Percentiles rank a stretch among this genome's conserved stretches.
Conservation (phyloP, 2,888 invertebrate species). For the Brachyopa scutellaris region DNA sequence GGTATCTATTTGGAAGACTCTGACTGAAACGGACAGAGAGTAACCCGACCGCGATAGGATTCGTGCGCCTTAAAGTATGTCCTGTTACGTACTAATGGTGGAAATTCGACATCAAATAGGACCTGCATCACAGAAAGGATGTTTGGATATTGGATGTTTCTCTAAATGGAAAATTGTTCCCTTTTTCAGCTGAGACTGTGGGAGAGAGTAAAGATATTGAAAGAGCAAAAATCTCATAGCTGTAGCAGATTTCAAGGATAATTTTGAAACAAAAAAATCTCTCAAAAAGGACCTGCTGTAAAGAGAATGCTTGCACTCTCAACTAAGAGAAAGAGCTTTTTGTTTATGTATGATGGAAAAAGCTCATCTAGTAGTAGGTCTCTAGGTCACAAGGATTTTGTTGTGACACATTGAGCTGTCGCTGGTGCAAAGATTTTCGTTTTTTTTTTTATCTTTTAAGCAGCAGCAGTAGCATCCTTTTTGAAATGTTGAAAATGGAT, state of each 20-base stretch:
- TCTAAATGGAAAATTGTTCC: conserved; percentile 32
- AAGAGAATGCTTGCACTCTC: neutral
- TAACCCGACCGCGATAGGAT: conserved; percentile 53
- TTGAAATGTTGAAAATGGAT: conserved; percentile 3
- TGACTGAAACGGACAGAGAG: conserved; percentile 50
- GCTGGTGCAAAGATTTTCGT: conserved; percentile 43
- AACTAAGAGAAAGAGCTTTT: conserved; percentile 27
- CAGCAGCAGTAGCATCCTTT: conserved; percentile 26
- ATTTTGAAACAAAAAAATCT: conserved; percentile 19
- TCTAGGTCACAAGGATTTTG: conserved; percentile 65
- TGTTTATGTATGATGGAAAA: neutral
- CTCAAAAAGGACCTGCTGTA: neutral
- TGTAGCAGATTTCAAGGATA: conserved; percentile 55
- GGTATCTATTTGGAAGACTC: conserved; percentile 14
- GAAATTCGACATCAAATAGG: conserved; percentile 52
- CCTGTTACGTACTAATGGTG: conserved; percentile 68
- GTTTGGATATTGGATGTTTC: conserved; percentile 32
- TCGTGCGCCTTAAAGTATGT: conserved; percentile 67
- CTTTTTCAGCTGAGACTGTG: too few relatives aligned
- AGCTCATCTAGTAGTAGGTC: conserved; percentile 61
- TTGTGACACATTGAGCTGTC: conserved; percentile 58
- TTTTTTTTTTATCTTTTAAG: conserved; percentile 23
- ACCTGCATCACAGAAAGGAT: conserved; percentile 69
- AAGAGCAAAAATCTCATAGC: conserved; percentile 20
- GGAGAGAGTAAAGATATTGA: conserved; percentile 8